phyloP scores from a whole-genome alignment of 2,888 invertebrate species.

The Mactromeris polynyma region DNA sequence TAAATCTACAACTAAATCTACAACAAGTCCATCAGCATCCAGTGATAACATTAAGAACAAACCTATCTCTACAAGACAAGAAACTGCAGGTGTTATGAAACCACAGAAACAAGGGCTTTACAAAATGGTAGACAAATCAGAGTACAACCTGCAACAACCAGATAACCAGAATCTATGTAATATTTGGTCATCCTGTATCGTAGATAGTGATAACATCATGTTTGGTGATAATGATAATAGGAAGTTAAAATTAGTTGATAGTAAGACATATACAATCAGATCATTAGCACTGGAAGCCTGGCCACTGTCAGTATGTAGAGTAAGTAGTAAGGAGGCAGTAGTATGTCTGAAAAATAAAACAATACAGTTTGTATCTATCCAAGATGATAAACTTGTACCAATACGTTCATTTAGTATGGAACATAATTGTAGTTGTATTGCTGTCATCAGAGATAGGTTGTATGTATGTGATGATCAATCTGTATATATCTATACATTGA shows the following conservation, averaged over 20 bases:
- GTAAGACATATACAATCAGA: not conserved
- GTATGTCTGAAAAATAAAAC: not conserved
- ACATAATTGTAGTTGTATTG: too few species aligned
- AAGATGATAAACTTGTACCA: not conserved
- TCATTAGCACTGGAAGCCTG: not conserved
- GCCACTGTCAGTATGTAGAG: not conserved
- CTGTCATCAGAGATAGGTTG: too few species aligned
- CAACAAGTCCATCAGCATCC: not conserved
- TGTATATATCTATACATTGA: too few species aligned
- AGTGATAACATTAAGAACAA: not conserved
- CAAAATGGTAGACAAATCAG: not conserved
- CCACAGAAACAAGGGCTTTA: not conserved
- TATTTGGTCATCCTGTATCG: not conserved
- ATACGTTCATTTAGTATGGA: not conserved
- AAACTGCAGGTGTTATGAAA: not conserved
- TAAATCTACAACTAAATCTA: not conserved
- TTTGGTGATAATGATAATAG: not conserved
- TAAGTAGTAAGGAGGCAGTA: not conserved
- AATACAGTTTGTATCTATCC: not conserved
- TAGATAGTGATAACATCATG: not conserved
- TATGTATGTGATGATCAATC: too few species aligned
- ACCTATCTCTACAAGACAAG: not conserved
- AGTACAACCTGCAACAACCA: not conserved
- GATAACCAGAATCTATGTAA: not conserved
- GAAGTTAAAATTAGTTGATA: conserved; percentile 15